Evolutionary conservation across 2,113 vertebrate species (phyloP).

Genomic region (Bettongia penicillata): DNA sequence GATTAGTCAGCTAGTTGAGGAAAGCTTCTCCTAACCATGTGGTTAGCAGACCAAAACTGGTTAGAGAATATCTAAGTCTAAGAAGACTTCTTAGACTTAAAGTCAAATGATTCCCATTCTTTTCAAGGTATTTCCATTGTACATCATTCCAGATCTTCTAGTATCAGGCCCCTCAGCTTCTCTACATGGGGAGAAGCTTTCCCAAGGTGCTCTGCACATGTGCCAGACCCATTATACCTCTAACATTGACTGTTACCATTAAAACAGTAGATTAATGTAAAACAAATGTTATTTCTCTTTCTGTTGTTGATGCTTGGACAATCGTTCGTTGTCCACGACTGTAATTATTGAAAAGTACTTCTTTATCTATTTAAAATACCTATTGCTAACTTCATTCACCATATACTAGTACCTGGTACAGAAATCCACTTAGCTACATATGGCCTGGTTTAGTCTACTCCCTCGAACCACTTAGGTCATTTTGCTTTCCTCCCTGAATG

Average conservation of each 20-base stretch:
- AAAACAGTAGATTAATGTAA: background rate
- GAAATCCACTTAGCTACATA: background rate
- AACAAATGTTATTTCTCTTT: background rate
- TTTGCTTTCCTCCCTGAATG: background rate
- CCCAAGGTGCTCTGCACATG: background rate
- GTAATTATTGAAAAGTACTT: background rate
- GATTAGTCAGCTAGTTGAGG: background rate
- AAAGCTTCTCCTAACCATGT: background rate
- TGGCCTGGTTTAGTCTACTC: background rate
- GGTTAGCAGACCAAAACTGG: too few species aligned
- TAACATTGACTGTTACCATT: background rate
- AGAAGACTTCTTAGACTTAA: background rate
- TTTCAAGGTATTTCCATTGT: background rate
- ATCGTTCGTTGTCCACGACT: background rate
- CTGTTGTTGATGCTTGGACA: background rate
- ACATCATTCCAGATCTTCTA: background rate
- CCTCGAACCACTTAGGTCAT: background rate
- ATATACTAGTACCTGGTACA: background rate
- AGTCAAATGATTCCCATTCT: background rate
- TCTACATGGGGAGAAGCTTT: background rate
- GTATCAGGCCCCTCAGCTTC: background rate
- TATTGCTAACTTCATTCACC: background rate
- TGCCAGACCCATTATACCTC: background rate
- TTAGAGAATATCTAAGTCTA: background rate
- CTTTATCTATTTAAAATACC: background rate